phyloP scores from a whole-genome alignment of 2,797 vertebrate genomes.

The Sphenopsis melanotis region DNA sequence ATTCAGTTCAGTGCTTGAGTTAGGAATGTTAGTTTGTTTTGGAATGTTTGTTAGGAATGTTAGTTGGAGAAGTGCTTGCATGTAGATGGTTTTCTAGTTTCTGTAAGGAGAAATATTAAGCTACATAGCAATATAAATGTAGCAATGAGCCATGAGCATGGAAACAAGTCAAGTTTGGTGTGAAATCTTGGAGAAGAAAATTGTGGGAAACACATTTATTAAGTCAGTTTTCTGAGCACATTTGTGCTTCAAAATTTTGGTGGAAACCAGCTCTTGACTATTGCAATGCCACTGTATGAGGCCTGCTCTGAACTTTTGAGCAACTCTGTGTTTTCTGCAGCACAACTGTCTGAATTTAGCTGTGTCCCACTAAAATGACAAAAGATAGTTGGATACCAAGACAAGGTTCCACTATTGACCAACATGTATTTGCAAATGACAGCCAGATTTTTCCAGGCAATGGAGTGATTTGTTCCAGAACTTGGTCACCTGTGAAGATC shows the following conservation, averaged over 20 bases:
- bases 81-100: not conserved
- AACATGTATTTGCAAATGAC: not conserved
- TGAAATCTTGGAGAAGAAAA: not conserved
- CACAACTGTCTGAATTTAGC: not conserved
- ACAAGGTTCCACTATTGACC: not conserved
- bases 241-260: not conserved
- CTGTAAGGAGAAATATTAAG: not conserved
- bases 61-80: not conserved
- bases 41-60: not conserved
- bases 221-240: not conserved
- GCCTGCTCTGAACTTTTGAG: not conserved
- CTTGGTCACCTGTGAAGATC: not conserved
- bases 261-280: not conserved
- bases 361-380: not conserved
- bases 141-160: not conserved
- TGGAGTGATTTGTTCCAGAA: not conserved
- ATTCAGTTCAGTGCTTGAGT: not conserved
- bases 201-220: not conserved
- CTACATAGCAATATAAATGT: not conserved
- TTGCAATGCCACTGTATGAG: fast-evolving
- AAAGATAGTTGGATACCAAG: not conserved
- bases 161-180: not conserved
- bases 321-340: not conserved
- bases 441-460: not conserved
- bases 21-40: not conserved